These are phyloP conservation scores for Sphaerodactylus townsendi DNA, from an alignment of 2,113 vertebrate genomes.

Conservation along the genomic window DNA sequence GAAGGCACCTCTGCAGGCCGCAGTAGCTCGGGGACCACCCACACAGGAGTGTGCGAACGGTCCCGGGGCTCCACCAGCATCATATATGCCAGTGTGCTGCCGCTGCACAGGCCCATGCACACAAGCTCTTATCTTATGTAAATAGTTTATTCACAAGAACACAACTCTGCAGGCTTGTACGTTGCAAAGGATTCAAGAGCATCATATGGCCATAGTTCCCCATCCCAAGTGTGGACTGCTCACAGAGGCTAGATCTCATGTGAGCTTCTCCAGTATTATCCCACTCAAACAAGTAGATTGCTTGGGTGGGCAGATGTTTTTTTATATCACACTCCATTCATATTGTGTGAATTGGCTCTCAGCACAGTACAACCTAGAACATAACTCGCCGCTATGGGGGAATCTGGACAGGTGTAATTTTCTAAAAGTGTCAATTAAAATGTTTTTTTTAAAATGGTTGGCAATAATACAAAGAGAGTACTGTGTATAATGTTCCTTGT, in stretches of 20 bases:
- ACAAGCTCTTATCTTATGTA: too few relatives aligned
- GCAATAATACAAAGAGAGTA: constrained; percentile 29
- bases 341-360: background rate
- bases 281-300: background rate
- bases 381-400: constrained; percentile 23
- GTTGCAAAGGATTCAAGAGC: background rate
- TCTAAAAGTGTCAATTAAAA: constrained; percentile 54
- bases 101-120: too few relatives aligned
- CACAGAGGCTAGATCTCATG: background rate
- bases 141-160: background rate
- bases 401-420: constrained; percentile 43
- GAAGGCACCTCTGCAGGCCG: too few relatives aligned
- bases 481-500: constrained; percentile 21
- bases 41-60: too few relatives aligned
- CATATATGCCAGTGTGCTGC: too few relatives aligned
- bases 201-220: background rate
- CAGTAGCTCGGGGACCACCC: too few relatives aligned
- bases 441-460: constrained; percentile 1
- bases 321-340: background rate
- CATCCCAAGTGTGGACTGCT: background rate
- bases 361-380: background rate
- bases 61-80: too few relatives aligned
- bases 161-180: too few relatives aligned
- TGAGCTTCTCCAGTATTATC: background rate
- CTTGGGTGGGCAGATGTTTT: background rate